phyloP scores from a whole-genome alignment of 2,797 vertebrate genomes.

The Denticeps clupeoides region DNA sequence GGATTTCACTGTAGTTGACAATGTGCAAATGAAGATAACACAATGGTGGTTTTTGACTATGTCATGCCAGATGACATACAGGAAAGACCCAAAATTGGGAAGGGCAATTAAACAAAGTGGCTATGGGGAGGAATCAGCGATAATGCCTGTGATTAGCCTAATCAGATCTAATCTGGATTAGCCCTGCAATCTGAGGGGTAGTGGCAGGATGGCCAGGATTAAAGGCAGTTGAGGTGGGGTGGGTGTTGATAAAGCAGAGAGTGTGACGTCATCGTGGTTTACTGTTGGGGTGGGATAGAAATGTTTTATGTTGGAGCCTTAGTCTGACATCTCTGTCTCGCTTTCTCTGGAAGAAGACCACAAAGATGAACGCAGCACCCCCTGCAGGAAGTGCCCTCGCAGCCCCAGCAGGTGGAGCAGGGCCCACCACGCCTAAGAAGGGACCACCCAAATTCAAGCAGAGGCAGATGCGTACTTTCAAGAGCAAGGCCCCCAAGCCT shows the following conservation, averaged over 20 bases:
- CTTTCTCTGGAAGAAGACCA: not conserved
- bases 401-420: conserved; percentile 20
- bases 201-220: conserved; percentile 30
- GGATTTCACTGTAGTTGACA: too few relatives aligned
- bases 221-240: conserved; percentile 10
- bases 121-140: conserved; percentile 39
- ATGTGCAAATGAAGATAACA: too few relatives aligned
- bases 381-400: conserved; percentile 62
- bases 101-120: conserved; percentile 31
- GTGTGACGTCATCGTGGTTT: too few relatives aligned
- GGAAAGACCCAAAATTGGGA: conserved; percentile 8
- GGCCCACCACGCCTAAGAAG: conserved; percentile 68
- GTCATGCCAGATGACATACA: not conserved
- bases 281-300: too few relatives aligned
- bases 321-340: too few relatives aligned
- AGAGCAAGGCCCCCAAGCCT: conserved; percentile 70
- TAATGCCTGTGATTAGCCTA: conserved; percentile 40
- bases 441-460: conserved; percentile 72
- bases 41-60: too few relatives aligned
- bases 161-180: conserved; percentile 44
- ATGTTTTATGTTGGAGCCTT: too few relatives aligned
- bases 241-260: not conserved
- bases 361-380: conserved; percentile 51
- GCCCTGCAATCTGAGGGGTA: conserved; percentile 7
- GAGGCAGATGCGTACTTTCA: conserved; percentile 66